Evolutionary conservation across 2,888 invertebrate genomes (phyloP).

Genomic region (Xanthia togata): DNA sequence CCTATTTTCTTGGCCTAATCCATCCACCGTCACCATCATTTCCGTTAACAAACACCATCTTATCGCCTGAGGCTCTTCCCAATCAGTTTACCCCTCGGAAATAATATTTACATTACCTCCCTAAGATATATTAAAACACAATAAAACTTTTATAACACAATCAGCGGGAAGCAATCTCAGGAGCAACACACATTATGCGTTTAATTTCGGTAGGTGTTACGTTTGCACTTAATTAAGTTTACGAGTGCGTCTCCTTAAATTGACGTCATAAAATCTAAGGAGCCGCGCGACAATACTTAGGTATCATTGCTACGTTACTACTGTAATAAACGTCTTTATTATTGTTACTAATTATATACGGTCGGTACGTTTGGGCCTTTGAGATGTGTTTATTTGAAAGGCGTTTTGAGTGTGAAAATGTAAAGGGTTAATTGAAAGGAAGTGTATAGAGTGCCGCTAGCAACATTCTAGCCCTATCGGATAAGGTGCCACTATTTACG

Average conservation of each 20-base stretch:
- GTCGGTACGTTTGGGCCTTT: constrained; percentile 23
- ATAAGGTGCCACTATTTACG: too few relatives aligned
- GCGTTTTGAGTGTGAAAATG: background rate
- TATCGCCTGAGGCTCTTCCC: constrained; percentile 9
- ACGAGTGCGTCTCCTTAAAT: constrained; percentile 75
- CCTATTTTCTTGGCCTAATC: background rate
- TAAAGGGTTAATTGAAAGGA: background rate
- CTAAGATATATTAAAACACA: constrained; percentile 56
- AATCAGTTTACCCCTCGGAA: constrained; percentile 24
- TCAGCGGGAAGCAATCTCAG: constrained; percentile 68
- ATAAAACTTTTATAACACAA: constrained; percentile 71
- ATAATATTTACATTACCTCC: constrained; percentile 54
- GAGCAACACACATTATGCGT: constrained; percentile 69
- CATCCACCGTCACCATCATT: background rate
- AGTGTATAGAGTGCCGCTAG: too few relatives aligned
- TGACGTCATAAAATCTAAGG: constrained; percentile 77
- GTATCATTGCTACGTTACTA: constrained; percentile 64
- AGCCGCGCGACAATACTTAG: constrained; percentile 66
- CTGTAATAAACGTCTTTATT: constrained; percentile 60
- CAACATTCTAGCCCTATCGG: too few relatives aligned
- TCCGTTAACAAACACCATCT: constrained; percentile 24
- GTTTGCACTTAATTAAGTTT: constrained; percentile 80
- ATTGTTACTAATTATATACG: constrained; percentile 57
- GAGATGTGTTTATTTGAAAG: constrained; percentile 28
- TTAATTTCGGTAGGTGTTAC: constrained; percentile 75